These are phyloP conservation scores for Archivesica marissinica DNA, from an alignment of 1,140 invertebrate genomes.

Conservation along the genomic window DNA sequence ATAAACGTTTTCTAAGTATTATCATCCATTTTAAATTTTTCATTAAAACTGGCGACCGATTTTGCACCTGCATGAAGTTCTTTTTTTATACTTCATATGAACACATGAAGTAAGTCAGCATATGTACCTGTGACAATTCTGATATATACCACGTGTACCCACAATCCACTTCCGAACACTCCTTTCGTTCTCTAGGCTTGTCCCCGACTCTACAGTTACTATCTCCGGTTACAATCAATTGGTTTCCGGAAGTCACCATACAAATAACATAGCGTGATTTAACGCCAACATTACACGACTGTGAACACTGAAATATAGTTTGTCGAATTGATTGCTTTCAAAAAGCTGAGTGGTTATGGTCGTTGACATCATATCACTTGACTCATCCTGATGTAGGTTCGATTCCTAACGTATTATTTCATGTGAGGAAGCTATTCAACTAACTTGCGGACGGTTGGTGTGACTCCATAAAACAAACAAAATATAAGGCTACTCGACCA, in stretches of 20 bases:
- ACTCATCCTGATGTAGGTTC: too few species aligned
- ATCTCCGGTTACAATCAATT: background rate
- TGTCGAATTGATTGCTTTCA: background rate
- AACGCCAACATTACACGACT: conserved; percentile 20
- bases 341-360: too few species aligned
- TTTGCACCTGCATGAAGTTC: background rate
- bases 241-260: background rate
- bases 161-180: conserved; percentile 10
- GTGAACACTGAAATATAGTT: conserved; percentile 45
- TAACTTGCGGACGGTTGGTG: too few species aligned
- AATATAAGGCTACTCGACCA: background rate
- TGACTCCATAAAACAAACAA: background rate
- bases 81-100: background rate
- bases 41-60: background rate
- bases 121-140: conserved; percentile 47
- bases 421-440: background rate
- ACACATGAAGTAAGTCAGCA: background rate
- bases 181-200: conserved; percentile 2
- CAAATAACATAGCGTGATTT: conserved; percentile 39
- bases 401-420: background rate
- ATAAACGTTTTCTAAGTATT: too few species aligned
- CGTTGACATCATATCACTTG: background rate
- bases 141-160: conserved; percentile 33
- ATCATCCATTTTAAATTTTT: too few species aligned
- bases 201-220: background rate